These are phyloP conservation scores for Tethya wilhelma DNA, from an alignment of 37 sponge, comb jelly and placozoan species.

Conservation along the genomic window DNA sequence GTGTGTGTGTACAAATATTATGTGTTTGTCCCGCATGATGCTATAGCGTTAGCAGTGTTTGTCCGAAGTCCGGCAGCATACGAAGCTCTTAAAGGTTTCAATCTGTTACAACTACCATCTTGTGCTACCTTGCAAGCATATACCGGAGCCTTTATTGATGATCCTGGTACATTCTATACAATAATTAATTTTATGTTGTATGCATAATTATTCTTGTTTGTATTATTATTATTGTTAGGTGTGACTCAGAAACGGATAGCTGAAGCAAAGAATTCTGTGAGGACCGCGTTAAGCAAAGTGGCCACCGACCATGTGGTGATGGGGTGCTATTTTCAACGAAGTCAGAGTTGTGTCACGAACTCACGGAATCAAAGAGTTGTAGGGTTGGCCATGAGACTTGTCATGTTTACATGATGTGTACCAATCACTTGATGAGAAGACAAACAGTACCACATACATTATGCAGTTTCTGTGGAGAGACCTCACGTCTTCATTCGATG, in stretches of 20 bases:
- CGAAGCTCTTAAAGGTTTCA: background rate
- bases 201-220: background rate
- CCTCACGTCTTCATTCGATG: slow-evolving; percentile 13
- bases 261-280: slow-evolving; percentile 4
- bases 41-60: slow-evolving; percentile 1
- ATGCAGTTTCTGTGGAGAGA: slow-evolving; percentile 50
- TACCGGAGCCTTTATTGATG: slow-evolving; percentile 23
- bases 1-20: no score
- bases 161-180: no score
- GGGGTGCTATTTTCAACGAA: slow-evolving; percentile 27
- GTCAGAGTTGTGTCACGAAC: slow-evolving; percentile 23
- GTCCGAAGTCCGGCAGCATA: background rate
- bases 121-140: slow-evolving; percentile 2
- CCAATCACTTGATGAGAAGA: background rate
- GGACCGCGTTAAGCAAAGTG: background rate
- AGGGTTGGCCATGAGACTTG: slow-evolving; percentile 41
- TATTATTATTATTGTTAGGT: background rate
- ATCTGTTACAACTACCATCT: slow-evolving; percentile 3
- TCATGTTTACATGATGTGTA: slow-evolving; percentile 19
- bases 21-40: background rate
- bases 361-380: background rate
- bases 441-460: slow-evolving; percentile 33
- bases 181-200: no score
- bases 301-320: background rate
- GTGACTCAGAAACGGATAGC: slow-evolving; percentile 2